Conservation (phyloP, 1,140 invertebrate species). For the Saccostrea echinata region DNA sequence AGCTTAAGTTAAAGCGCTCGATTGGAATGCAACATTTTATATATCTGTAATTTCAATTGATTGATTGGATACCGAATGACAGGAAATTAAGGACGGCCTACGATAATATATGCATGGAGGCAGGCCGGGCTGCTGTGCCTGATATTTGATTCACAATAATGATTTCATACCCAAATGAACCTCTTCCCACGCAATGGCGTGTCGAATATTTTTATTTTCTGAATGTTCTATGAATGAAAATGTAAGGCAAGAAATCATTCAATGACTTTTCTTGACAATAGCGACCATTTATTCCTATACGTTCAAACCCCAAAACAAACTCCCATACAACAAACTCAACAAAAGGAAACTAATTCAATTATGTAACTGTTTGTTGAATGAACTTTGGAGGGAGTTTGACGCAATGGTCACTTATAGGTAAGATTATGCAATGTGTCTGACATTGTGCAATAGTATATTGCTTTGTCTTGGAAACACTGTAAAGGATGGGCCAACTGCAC, state of each 20-base stretch:
- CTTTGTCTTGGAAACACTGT: neutral
- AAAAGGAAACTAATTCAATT: neutral
- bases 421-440: neutral
- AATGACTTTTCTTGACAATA: conserved; percentile 4
- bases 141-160: neutral
- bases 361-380: neutral
- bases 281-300: neutral
- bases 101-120: neutral
- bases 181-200: conserved; percentile 8
- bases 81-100: neutral
- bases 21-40: conserved; percentile 13
- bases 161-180: neutral
- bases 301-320: neutral
- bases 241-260: neutral
- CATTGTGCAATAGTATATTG: neutral
- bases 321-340: neutral
- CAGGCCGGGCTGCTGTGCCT: neutral
- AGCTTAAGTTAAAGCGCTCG: neutral
- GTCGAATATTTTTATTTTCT: neutral
- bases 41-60: conserved; percentile 7
- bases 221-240: neutral
- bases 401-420: neutral
- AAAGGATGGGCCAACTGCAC: neutral
- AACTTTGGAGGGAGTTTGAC: neutral
- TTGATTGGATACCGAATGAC: neutral